Base-by-base conservation (phyloP, 2,113 vertebrate species). In the Melanostigma gelatinosum region DNA sequence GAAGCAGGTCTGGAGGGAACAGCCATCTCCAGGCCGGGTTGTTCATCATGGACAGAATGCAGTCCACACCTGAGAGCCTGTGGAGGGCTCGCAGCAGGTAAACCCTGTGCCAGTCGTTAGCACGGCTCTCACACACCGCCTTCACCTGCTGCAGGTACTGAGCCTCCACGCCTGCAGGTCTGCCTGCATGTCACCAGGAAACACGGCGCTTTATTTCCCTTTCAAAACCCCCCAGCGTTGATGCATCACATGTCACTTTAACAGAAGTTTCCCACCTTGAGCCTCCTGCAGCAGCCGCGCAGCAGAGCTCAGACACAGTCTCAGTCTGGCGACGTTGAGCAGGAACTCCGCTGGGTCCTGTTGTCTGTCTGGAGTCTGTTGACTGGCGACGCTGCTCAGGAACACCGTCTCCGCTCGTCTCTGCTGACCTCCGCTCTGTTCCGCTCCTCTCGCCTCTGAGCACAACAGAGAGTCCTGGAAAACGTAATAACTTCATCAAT, bases 1-100 rank as follows among this genome's bases (percentile, higher is more conserved):
- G 65, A 0, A 95, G 68, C n/a, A 95, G 79, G 0, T 91, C n/a
- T 3, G 68, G 8, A 3, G 95, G 95, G 50, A 95, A 95, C 27
- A 91, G 4, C 94, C 95, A 95, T 4, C 75, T 73, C 81, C 75
- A 86, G 20, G 50, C 1, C 0, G 87, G 27, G 4, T 4, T 78
- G 75, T 92, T 88, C 88, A 94, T 90, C 82, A 94, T 69, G 18
- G 80, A 60, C 81, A 88, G 83, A 0, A 95, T 74, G 48, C 44
- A 69, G 58, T 95, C 92, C 20, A 80, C 40, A 0, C 94, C 90
- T 0, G 88, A 88, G 77, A 61, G 68, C 27, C 83, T 83, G 88
- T 91, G 24, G 1, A 95, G 80, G 0, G 89, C 87, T 76, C 95
- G 80, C 20, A 95, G 89, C 77, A 95, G 90, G 77, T 94, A 95